A percentile compares a stretch with the other conserved stretches of the same genome.
phyloP scores from a whole-genome alignment of 2,113 vertebrate genomes.

The Protobothrops mucrosquamatus region DNA sequence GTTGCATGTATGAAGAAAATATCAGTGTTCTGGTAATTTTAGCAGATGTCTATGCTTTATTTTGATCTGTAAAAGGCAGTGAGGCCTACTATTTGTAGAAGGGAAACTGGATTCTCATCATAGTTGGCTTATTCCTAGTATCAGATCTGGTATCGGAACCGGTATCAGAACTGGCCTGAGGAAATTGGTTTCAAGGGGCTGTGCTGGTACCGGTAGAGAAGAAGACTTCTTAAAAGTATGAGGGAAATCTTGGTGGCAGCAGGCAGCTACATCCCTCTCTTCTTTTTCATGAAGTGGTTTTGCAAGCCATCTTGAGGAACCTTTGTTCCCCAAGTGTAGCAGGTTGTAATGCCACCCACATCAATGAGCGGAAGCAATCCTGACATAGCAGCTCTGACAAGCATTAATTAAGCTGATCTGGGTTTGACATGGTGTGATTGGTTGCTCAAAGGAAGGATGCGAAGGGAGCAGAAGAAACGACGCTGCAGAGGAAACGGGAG shows the following conservation, averaged over 20 bases:
- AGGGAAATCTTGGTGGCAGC: background rate
- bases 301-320: background rate
- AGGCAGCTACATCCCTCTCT: background rate
- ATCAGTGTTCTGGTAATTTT: background rate
- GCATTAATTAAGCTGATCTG: constrained; percentile 69
- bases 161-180: background rate
- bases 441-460: constrained; percentile 66
- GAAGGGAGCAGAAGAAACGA: constrained; percentile 48
- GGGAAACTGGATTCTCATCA: background rate
- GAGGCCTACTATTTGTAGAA: background rate
- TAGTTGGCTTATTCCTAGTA: background rate
- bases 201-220: background rate
- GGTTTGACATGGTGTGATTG: constrained; percentile 55
- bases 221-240: background rate
- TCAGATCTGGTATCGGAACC: background rate
- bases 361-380: constrained; percentile 64
- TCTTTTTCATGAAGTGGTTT: background rate
- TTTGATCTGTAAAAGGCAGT: background rate
- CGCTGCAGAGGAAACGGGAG: constrained; percentile 61
- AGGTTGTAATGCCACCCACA: constrained; percentile 35
- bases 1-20: background rate
- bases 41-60: background rate
- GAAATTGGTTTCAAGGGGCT: background rate
- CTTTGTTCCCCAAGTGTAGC: constrained; percentile 27
- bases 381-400: constrained; percentile 77